These are phyloP conservation scores for Solea solea DNA, from an alignment of 2,113 vertebrate species.

Conservation along the genomic window DNA sequence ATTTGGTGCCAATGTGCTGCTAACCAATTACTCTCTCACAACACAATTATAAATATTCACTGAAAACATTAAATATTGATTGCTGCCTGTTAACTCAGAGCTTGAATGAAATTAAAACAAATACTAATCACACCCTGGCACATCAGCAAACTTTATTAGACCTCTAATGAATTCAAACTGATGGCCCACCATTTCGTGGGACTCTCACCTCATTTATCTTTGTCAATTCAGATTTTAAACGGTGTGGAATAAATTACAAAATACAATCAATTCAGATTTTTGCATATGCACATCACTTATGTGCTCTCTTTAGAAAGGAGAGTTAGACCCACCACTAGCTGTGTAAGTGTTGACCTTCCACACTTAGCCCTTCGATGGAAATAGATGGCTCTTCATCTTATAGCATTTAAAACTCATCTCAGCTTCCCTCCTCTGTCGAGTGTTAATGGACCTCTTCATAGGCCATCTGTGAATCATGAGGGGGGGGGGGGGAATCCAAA, in stretches of 20 bases:
- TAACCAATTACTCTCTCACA: conserved; percentile 59
- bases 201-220: conserved; percentile 44
- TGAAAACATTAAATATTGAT: conserved; percentile 81
- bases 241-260: conserved; percentile 16
- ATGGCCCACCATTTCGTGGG: conserved; percentile 40
- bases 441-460: conserved; percentile 70
- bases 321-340: conserved; percentile 16
- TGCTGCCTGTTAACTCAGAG: conserved; percentile 68
- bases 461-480: conserved; percentile 58
- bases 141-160: conserved; percentile 69
- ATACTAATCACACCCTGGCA: conserved; percentile 75
- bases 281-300: conserved; percentile 21
- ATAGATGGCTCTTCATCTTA: conserved; percentile 51
- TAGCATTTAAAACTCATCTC: conserved; percentile 61
- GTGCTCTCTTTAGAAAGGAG: conserved; percentile 6
- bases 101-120: conserved; percentile 79
- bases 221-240: conserved; percentile 60
- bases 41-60: conserved; percentile 77
- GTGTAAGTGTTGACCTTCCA: conserved; percentile 60
- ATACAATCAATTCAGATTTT: conserved; percentile 41
- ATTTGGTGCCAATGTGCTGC: conserved; percentile 43
- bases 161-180: conserved; percentile 50
- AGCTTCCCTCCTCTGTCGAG: conserved; percentile 25
- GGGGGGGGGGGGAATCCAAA: conserved; percentile 39
- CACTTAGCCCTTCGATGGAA: conserved; percentile 54